A percentile compares a stretch with the other conserved stretches of the same genome.
Evolutionary conservation across 1,140 invertebrate species (phyloP).

Genomic region (Trachelipus rathkii): DNA sequence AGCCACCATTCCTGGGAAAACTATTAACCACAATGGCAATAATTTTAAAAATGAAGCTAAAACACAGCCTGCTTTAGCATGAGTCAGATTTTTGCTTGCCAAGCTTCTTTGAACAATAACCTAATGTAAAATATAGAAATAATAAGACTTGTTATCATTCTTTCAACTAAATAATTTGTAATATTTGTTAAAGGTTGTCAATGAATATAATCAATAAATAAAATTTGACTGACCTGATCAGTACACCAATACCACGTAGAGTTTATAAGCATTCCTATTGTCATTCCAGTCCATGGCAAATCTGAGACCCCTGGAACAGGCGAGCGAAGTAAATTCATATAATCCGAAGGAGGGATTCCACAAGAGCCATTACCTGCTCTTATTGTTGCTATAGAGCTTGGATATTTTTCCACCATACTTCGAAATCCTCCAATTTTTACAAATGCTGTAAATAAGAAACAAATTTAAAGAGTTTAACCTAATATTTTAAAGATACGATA

Average conservation of each 20-base stretch:
- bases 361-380: slow-evolving; percentile 47
- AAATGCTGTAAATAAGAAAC: slow-evolving; percentile 50
- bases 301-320: slow-evolving; percentile 53
- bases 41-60: slow-evolving; percentile 59
- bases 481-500: background rate
- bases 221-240: slow-evolving; percentile 50
- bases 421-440: slow-evolving; percentile 55
- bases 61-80: slow-evolving; percentile 58
- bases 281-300: slow-evolving; percentile 57
- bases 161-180: too few species aligned
- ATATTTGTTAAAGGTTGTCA: too few species aligned
- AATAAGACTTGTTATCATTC: too few species aligned
- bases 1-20: slow-evolving; percentile 60
- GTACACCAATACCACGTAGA: slow-evolving; percentile 60
- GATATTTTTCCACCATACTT: slow-evolving; percentile 50
- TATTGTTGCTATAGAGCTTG: slow-evolving; percentile 27
- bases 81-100: slow-evolving; percentile 56
- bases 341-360: slow-evolving; percentile 51
- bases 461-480: background rate
- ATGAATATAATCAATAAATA: too few species aligned
- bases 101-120: slow-evolving; percentile 59
- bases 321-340: slow-evolving; percentile 52
- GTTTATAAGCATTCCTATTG: slow-evolving; percentile 54
- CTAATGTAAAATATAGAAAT: background rate
- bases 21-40: slow-evolving; percentile 57